A percentile compares a stretch with the other conserved stretches of the same genome.
These are phyloP conservation scores for Ceratosolen solmsi DNA, from an alignment of 1,140 invertebrate species.

Conservation along the genomic window DNA sequence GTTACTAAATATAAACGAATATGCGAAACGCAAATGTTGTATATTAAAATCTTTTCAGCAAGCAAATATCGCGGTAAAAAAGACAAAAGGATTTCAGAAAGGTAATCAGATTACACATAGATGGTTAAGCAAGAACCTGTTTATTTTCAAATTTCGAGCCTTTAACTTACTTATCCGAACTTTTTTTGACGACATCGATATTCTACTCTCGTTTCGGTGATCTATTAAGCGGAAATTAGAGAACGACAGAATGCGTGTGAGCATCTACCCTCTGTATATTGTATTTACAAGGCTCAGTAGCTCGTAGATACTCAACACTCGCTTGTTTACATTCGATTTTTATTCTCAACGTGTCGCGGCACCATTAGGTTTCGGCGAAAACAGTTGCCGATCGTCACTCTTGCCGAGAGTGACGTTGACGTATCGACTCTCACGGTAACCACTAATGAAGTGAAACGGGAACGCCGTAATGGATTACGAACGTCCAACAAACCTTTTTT, in stretches of 20 bases:
- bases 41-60: too few species aligned
- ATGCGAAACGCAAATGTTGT: too few species aligned
- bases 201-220: background rate
- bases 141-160: background rate
- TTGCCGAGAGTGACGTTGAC: conserved; percentile 35
- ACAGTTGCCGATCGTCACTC: background rate
- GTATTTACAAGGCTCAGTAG: conserved; percentile 12
- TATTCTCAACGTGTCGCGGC: conserved; percentile 15
- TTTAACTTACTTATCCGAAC: background rate
- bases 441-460: conserved; percentile 33
- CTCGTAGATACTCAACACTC: background rate
- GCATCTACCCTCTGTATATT: background rate
- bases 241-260: background rate
- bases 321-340: conserved; percentile 34
- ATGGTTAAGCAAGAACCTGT: background rate
- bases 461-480: conserved; percentile 12
- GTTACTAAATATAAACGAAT: too few species aligned
- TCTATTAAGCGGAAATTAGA: conserved; percentile 16
- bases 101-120: background rate
- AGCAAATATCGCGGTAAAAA: too few species aligned
- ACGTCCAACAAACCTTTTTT: background rate
- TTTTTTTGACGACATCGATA: conserved; percentile 14
- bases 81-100: too few species aligned
- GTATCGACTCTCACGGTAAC: background rate
- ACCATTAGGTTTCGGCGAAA: background rate